Base-by-base conservation (phyloP, 2,113 vertebrate genomes). In the Chlamydotis undulata region DNA sequence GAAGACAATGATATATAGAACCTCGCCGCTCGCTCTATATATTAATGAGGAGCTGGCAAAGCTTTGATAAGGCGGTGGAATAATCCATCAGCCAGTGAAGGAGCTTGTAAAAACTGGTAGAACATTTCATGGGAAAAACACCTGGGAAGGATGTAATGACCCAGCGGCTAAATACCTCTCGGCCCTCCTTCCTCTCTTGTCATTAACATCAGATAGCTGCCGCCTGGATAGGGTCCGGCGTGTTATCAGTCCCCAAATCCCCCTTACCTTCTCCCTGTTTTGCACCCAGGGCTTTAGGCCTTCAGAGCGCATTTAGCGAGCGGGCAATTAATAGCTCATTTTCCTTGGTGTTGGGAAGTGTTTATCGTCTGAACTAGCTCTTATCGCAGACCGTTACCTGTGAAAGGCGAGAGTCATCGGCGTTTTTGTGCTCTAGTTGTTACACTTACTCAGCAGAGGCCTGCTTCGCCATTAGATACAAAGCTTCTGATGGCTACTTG, bases 1-100 rank as follows among this genome's bases (percentile, higher is more conserved):
- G 98, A 98, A 98, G 98, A 99, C 99, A 99, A 98, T 99, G 99
- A 99, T 98, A 98, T 98, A 99, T 98, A 98, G 98, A 98, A 97
- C 97, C 35, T 97, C 89, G 88, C 87, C 21, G 97, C 97, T 97
- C 96, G 95, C 98, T 98, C 98, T 98, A 98, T 98, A 98, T 99
- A 99, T 99, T 99, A 99, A 99, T 98, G 98, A 99, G 98, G 98
- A 97, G 98, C 98, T 99, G 98, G 98, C 98, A 97, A 97, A 97
- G 98, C 98, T 99, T 99, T 99, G 99, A 99, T 99, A 99, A 99
- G 98, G 97, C 98, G 79, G 96, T 92, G 80, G 98, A 98, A 98
- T 98, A 98, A 98, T 98, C 98, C 98, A 99, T 98, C 98, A 98
- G 98, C 83, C 96, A 82, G 78, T 87, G 97, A 97, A 98, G 98